Percentiles rank a stretch among this genome's conserved stretches.
Evolutionary conservation across 2,113 vertebrate species (phyloP).

Genomic region (Chrysochloris asiatica): DNA sequence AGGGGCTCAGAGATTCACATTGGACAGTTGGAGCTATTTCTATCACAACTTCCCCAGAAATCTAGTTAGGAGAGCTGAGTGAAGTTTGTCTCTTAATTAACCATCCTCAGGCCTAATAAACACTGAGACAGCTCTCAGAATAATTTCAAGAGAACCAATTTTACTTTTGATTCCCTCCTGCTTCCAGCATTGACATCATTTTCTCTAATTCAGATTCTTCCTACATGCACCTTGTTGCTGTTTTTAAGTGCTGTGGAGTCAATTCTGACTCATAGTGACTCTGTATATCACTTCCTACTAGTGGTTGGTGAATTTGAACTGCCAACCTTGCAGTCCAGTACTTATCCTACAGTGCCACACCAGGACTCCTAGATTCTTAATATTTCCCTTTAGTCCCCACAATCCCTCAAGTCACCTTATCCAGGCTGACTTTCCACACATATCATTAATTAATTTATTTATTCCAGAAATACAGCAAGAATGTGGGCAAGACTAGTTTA

Average conservation of each 20-base stretch:
- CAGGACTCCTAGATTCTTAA: no score
- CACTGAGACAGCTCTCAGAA: neutral
- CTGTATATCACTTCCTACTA: no score
- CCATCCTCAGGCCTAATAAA: neutral
- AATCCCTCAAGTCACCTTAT: neutral
- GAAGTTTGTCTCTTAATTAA: neutral
- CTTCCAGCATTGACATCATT: neutral
- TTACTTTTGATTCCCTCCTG: neutral
- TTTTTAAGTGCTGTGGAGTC: no score
- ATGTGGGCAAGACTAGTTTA: neutral
- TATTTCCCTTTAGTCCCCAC: neutral
- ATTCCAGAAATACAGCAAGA: neutral
- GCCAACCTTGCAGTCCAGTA: no score
- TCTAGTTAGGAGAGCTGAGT: neutral
- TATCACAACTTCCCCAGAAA: no score
- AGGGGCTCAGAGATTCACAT: neutral
- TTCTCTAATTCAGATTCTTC: neutral
- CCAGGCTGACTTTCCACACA: neutral
- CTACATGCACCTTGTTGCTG: no score
- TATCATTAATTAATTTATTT: neutral
- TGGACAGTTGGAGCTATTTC: neutral
- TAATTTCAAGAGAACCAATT: neutral
- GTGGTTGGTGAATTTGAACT: no score
- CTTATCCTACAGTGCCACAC: no score
- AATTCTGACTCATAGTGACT: no score